Evolutionary conservation across 2,888 invertebrate species (phyloP).

Genomic region (Macrosiphum euphorbiae): DNA sequence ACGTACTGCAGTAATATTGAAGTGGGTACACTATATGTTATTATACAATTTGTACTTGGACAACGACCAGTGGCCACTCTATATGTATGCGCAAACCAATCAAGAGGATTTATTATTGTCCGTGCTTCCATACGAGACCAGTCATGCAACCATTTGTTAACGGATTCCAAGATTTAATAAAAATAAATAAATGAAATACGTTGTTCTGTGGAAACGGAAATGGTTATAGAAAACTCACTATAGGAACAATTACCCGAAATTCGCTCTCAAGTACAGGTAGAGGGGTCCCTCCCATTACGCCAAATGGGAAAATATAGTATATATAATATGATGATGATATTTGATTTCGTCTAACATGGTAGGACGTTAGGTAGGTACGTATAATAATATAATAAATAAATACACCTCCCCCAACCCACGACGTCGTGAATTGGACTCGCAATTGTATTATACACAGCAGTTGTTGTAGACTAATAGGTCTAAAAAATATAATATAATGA

Average conservation of each 20-base stretch:
- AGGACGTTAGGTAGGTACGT: neutral
- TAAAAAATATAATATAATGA: neutral
- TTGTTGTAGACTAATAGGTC: neutral
- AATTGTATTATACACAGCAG: neutral
- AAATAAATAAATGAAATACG: neutral
- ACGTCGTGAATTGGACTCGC: neutral
- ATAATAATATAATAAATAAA: neutral
- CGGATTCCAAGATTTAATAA: slow-evolving; percentile 24
- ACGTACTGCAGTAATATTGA: neutral
- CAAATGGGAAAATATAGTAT: neutral
- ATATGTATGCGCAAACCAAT: slow-evolving; percentile 29
- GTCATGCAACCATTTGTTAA: slow-evolving; percentile 38
- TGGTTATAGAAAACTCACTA: neutral
- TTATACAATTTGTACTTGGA: neutral
- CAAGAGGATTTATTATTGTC: slow-evolving; percentile 41
- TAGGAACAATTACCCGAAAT: slow-evolving; percentile 6
- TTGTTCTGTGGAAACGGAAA: slow-evolving; percentile 26
- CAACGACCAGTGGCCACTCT: neutral
- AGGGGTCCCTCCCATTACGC: neutral
- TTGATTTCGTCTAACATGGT: neutral
- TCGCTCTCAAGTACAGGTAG: neutral
- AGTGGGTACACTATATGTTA: neutral
- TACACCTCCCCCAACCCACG: neutral
- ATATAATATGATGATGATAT: neutral
- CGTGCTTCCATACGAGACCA: neutral